These are phyloP conservation scores for Mermis nigrescens DNA, from an alignment of 2,888 invertebrate genomes.

Conservation along the genomic window DNA sequence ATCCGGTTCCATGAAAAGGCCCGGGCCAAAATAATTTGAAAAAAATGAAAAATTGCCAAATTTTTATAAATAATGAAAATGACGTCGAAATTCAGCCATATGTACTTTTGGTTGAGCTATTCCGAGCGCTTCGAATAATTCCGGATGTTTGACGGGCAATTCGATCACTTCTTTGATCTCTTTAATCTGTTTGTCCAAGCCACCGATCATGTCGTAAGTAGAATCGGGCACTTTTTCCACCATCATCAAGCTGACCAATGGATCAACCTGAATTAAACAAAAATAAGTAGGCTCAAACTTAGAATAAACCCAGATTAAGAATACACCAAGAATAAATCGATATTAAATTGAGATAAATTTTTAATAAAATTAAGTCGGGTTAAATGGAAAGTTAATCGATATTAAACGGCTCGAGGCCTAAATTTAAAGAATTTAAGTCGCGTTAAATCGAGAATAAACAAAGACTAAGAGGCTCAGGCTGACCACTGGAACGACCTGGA, in stretches of 20 bases:
- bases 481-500: too few relatives aligned
- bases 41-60: background rate
- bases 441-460: too few relatives aligned
- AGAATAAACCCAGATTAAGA: background rate
- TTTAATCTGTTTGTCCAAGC: conserved; percentile 95
- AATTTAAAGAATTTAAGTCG: too few relatives aligned
- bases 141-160: conserved; percentile 94
- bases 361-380: too few relatives aligned
- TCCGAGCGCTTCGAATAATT: conserved; percentile 93
- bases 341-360: too few relatives aligned
- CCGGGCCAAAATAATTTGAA: too few relatives aligned
- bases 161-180: conserved; percentile 99
- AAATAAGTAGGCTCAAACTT: background rate
- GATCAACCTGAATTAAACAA: conserved; percentile 52
- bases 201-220: conserved; percentile 99
- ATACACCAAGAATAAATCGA: background rate
- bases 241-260: conserved; percentile 97
- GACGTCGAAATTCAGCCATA: background rate
- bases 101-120: conserved; percentile 80
- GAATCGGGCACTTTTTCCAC: conserved; percentile 99
- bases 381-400: too few relatives aligned
- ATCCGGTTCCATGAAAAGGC: too few relatives aligned
- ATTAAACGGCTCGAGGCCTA: too few relatives aligned
- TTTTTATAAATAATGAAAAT: background rate
- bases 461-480: too few relatives aligned